Evolutionary conservation across 2,797 vertebrate species (phyloP), one percentile per base, ranked within the genome.

Genomic region (Acanthornis magna): DNA sequence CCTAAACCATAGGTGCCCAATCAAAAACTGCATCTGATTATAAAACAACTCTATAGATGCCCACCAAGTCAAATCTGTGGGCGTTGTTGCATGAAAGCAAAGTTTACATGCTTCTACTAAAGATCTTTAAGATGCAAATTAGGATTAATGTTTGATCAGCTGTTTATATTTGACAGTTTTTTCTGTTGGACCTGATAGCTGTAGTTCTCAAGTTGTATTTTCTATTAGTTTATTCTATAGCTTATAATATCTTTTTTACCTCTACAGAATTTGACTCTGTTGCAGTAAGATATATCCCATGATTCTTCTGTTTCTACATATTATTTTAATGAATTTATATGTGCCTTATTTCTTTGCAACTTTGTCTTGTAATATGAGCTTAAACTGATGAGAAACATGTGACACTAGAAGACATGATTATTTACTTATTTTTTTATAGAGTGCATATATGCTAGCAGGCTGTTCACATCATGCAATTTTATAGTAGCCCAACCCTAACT

Each of bases 1-100:
- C 40, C 65, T 42, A 51, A 61, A 43, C 16, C 13, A 13, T 47
- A 30, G 0, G 0, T 71, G n/a, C 30, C 42, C 1, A 3, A 47
- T 19, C 3, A 20, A 80, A 82, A 88, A 23, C 16, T 54, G 27
- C 60, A 50, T 26, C 42, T 68, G 43, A 54, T 60, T 27, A n/a
- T 43, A 25, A 84, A 89, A 10, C 25, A 77, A 7, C 27, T 60
- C 61, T 30, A 14, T 13, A 45, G 20, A 32, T 45, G 17, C 18
- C 32, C 47, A 53, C 10, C 12, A 68, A 62, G 48, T 25, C 36
- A 73, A 32, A 58, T 32, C 34, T 76, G 16, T 62, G 67, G 15
- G 23, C 23, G 16, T 7, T 57, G 29, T 48, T 61, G 22, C 42
- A 32, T 53, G n/a, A 65, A 87, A 79, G 38, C 10, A 22, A 63